Evolutionary conservation across 1,140 invertebrate genomes (phyloP).

Genomic region (Lepidotrigona ventralis): DNA sequence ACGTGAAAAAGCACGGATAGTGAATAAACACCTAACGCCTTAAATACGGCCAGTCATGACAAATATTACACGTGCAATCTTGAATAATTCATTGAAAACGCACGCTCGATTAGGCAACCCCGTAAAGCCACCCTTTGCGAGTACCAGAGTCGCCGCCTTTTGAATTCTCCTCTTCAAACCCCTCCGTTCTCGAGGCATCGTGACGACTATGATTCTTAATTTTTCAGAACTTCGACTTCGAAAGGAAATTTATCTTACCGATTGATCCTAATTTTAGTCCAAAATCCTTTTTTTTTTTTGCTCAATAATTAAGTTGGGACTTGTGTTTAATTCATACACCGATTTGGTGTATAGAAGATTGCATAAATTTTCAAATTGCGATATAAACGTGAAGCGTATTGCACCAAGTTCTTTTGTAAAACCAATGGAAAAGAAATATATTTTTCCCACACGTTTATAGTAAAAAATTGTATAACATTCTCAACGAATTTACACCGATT

Average conservation of each 20-base stretch:
- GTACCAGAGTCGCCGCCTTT: slow-evolving; percentile 31
- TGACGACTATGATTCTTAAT: slow-evolving; percentile 8
- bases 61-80: slow-evolving; percentile 52
- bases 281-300: too few relatives aligned
- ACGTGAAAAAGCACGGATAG: slow-evolving; percentile 24
- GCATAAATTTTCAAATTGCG: too few relatives aligned
- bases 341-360: too few relatives aligned
- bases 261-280: too few relatives aligned
- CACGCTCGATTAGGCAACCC: slow-evolving; percentile 65
- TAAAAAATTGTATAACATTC: too few relatives aligned
- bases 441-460: too few relatives aligned
- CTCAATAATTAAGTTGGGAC: too few relatives aligned
- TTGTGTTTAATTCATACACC: too few relatives aligned
- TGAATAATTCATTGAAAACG: slow-evolving; percentile 69
- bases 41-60: slow-evolving; percentile 37
- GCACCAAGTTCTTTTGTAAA: too few relatives aligned
- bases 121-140: slow-evolving; percentile 33
- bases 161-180: slow-evolving; percentile 5
- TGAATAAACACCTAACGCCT: slow-evolving; percentile 60
- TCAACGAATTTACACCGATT: too few relatives aligned
- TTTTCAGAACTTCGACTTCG: not conserved
- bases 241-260: not conserved
- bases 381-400: too few relatives aligned
- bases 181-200: not conserved
- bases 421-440: too few relatives aligned